Conservation (phyloP, 2,888 invertebrate species). For the Deroplatys truncata region DNA sequence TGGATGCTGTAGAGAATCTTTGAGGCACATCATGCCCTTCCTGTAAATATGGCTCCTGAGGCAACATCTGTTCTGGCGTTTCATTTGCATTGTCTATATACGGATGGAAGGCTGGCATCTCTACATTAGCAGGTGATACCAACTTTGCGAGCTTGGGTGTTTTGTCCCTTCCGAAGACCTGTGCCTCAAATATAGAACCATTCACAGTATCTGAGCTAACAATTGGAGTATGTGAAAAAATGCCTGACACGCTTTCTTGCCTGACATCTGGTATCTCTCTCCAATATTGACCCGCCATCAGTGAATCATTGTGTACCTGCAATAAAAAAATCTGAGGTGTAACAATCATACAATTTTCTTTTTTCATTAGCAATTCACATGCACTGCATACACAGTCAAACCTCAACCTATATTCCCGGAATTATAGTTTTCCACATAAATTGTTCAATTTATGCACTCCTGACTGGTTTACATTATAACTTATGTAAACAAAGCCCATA, state of each 20-base stretch:
- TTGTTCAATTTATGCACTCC: no score
- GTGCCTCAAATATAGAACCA: not conserved
- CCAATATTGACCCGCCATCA: not conserved
- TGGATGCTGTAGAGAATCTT: not conserved
- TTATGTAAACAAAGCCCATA: no score
- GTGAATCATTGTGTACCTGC: not conserved
- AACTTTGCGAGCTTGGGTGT: not conserved
- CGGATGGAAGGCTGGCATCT: no score
- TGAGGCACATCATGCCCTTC: no score
- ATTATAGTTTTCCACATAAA: no score
- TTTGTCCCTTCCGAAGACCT: not conserved
- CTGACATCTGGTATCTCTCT: not conserved
- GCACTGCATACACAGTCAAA: no score
- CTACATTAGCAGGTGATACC: not conserved
- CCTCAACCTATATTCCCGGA: no score
- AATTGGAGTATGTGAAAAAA: not conserved
- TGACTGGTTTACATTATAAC: no score
- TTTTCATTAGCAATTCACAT: no score
- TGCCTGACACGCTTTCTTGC: not conserved
- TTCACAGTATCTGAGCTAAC: not conserved
- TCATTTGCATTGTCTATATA: not conserved
- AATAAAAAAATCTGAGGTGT: not conserved
- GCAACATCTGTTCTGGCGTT: not conserved
- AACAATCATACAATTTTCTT: no score
- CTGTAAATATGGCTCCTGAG: not conserved